A percentile compares a stretch with the other conserved stretches of the same genome.
Evolutionary conservation across 2,888 invertebrate species (phyloP).

Genomic region (Molanna angustata): DNA sequence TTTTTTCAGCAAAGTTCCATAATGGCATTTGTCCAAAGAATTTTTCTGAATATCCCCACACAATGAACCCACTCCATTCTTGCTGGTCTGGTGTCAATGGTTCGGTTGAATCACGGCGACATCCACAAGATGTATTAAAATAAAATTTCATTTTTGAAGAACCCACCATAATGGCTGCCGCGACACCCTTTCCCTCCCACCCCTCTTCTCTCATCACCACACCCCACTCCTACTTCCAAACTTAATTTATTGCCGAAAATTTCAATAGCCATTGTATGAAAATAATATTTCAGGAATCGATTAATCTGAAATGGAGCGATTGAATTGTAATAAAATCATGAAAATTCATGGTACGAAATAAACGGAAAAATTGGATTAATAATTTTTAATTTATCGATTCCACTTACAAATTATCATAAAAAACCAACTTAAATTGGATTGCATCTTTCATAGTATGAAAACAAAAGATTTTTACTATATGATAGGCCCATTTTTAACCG

Average conservation of each 20-base stretch:
- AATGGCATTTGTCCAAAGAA: conserved; percentile 26
- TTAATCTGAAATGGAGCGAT: background rate
- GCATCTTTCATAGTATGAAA: too few species aligned
- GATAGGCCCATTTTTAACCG: too few species aligned
- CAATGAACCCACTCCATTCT: conserved; percentile 21
- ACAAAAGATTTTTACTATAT: too few species aligned
- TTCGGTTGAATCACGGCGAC: background rate
- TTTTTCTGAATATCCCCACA: conserved; percentile 23
- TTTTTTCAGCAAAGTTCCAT: conserved; percentile 13
- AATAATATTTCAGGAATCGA: background rate
- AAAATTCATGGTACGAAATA: too few species aligned
- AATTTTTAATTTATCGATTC: too few species aligned
- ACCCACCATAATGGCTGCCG: too few species aligned
- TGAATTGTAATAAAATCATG: too few species aligned
- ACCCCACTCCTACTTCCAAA: background rate
- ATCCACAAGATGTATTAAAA: conserved; percentile 13
- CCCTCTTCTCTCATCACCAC: background rate
- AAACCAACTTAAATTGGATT: too few species aligned
- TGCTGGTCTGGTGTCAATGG: conserved; percentile 11
- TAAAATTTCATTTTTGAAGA: conserved; percentile 6
- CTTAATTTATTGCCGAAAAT: background rate
- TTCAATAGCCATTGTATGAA: background rate
- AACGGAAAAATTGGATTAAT: too few species aligned
- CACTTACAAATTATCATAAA: too few species aligned
- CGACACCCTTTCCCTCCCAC: too few species aligned